A percentile compares a stretch with the other conserved stretches of the same genome.
Evolutionary conservation across 1,140 invertebrate species (phyloP).

Genomic region (Eupristina koningsbergeri): DNA sequence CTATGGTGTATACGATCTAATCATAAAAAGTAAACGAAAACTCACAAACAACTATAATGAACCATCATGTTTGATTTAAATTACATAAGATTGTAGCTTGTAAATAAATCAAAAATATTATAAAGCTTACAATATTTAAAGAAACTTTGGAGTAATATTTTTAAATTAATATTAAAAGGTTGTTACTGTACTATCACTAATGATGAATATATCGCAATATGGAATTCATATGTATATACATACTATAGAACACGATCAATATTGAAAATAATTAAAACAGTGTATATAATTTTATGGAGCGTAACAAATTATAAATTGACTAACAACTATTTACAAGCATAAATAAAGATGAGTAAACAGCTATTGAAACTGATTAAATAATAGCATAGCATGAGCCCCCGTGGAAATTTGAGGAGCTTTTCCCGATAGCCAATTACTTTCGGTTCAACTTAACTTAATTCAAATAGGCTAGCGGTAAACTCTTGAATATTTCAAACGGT

Average conservation of each 20-base stretch:
- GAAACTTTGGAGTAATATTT: not conserved
- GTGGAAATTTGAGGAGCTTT: slow-evolving; percentile 37
- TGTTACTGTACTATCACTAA: not conserved
- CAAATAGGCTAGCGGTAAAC: not conserved
- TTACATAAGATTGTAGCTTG: no score
- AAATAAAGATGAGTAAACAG: slow-evolving; percentile 1
- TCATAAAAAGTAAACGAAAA: no score
- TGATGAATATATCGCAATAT: not conserved
- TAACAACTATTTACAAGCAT: not conserved
- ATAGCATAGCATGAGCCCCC: not conserved
- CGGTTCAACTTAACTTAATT: slow-evolving; percentile 7
- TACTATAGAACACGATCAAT: no score
- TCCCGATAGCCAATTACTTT: slow-evolving; percentile 25
- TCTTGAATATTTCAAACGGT: slow-evolving; percentile 21
- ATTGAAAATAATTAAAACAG: not conserved
- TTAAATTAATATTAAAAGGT: not conserved
- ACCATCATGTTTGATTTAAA: no score
- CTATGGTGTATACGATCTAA: no score
- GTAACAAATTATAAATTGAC: not conserved
- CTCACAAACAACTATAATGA: no score
- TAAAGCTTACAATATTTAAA: no score
- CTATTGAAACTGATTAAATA: slow-evolving; percentile 4
- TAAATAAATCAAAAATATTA: no score
- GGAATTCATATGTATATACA: no score
- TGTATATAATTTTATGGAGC: not conserved